Evolutionary conservation across 1,140 invertebrate genomes (phyloP), one percentile per base, ranked within the genome.

Genomic region (Micrasema minimum): DNA sequence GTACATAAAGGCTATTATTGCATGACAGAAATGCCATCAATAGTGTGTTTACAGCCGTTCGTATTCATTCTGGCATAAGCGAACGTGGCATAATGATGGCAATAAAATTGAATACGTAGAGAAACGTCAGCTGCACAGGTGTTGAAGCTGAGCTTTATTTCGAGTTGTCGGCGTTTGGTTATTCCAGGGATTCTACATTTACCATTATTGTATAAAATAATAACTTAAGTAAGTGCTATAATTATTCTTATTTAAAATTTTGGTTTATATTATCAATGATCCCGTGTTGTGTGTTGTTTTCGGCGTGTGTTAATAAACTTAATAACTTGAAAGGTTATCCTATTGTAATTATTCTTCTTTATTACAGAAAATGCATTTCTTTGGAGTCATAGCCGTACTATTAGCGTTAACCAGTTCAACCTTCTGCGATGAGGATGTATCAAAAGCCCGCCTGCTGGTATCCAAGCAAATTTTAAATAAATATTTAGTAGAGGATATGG

Each of bases 401-500:
- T 77, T 83, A 41, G 75, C 86, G 20, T 70, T 86, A 26, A 78
- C 81, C 9, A 79, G 79, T 12, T 80, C 80, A 45, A 79, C 79
- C 53, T 78, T 81, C 41, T 84, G 87, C 38, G 90, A 92, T 62
- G 92, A 93, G 76, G 89, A 90, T 73, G 87, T 86, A 31, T 79
- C 87, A 53, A 85, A 87, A 57, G 92, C 93, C 14, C 87, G 89
- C 75, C 81, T 96, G 46, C 82, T 96, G 53, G 89, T 95, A 12
- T 93, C 92, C 2, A 96, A 96, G 84, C 92, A 94, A 83, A 91
- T 99, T 77, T 86, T 99, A n/a, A 99, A 99, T 78, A 96, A 94
- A 85, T 99, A 98, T 81, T 85, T 99, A 59, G 97, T 99, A n/a
- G 97, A 99, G 87, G 92, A 93, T 79, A 96, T 96, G 90, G 97